These are phyloP conservation scores for Sebastes trivittatus DNA, from an alignment of 2,797 vertebrate genomes.

Conservation along the genomic window DNA sequence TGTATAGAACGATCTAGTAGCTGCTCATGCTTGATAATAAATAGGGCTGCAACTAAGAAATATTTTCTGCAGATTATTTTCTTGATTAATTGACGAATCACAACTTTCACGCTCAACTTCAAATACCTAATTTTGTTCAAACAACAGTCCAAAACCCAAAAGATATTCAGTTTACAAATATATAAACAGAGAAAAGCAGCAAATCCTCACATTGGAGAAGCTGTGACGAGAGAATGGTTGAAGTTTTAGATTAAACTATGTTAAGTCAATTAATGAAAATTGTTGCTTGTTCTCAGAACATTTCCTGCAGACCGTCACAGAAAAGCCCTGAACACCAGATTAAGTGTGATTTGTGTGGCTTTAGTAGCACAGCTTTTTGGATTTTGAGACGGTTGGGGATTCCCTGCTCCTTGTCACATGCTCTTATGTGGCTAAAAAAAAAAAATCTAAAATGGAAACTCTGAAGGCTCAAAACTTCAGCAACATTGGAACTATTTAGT, in stretches of 20 bases:
- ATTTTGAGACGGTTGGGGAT: not conserved
- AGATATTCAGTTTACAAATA: not conserved
- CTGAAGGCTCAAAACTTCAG: not conserved
- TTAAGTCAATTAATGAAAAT: not conserved
- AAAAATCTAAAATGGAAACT: not conserved
- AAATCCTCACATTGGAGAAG: too few species aligned
- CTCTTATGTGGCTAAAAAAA: not conserved
- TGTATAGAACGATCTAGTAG: not conserved
- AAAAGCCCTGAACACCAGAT: not conserved
- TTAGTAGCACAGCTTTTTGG: not conserved
- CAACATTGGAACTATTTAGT: too few species aligned
- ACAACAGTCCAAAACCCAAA: not conserved
- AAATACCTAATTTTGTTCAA: too few species aligned
- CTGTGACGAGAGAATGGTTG: not conserved
- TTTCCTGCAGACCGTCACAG: not conserved
- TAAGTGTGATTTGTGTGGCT: not conserved
- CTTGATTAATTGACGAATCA: not conserved
- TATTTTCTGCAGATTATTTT: not conserved
- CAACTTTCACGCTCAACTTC: not conserved
- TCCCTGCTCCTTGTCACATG: not conserved
- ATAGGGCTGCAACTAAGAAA: not conserved
- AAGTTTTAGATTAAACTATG: not conserved
- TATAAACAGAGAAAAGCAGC: too few species aligned
- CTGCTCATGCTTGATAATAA: not conserved
- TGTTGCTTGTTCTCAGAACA: not conserved